Base-by-base conservation (phyloP, 1,140 invertebrate species). In the Rhizoglyphus robini region DNA sequence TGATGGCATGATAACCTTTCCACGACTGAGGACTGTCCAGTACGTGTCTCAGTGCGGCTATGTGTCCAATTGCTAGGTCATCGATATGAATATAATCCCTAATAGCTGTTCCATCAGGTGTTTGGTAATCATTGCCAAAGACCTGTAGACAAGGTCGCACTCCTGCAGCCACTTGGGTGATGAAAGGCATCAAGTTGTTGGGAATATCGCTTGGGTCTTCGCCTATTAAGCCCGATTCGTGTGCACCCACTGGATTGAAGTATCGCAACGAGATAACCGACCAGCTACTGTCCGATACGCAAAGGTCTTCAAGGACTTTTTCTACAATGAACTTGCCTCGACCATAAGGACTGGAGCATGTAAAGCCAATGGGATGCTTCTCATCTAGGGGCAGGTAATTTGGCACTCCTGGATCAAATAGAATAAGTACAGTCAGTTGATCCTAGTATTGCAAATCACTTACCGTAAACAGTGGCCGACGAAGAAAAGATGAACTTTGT, bases 161-260 rank as follows among this genome's bases (percentile, higher is more conserved):
- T 1, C 92, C 91, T 11, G 96, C 86, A 11, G 94, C 93, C 51
- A 98, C 95, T 82, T 97, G 93, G 30, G 92, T 82, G 69, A 98
- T 87, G 73, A 83, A 97, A 27, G 94, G 93, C 90, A 98, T 96
- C 64, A 99, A 79, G 79, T 99, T 99, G 75, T 96, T 97, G 58
- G 92, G 93, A 68, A 87, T 83, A n/a, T 93, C 93, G 60, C 84
- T 82, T 0, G 95, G 94, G 79, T 99, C 90, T 80, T 99, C 96
- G 0, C 96, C 96, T 69, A 99, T 96, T 41, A 83, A 75, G 0
- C 95, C 96, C 57, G 87, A 89, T 46, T 83, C 80, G 80, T 99
- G 95, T 18, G 96, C 91, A 3, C 96, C 96, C 41, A 98, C 92
- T 3, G 96, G 96, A 80, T 99, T 99, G 76, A 99, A 99, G 76